Evolutionary conservation across 64 coral and sea anemone genomes (phyloP).

Genomic region (Montipora efflorescens): DNA sequence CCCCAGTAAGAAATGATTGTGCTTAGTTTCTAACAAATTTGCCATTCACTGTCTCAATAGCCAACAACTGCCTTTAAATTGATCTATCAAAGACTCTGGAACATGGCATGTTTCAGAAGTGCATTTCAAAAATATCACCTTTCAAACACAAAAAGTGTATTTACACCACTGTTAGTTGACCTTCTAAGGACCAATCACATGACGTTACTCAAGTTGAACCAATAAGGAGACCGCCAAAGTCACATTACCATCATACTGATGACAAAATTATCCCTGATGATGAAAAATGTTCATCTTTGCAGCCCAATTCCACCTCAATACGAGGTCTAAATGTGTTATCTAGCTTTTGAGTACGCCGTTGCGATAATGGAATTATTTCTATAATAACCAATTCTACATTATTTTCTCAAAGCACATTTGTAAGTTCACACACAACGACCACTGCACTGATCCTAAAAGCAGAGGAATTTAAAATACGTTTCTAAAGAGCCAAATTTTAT

Average conservation of each 20-base stretch:
- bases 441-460: conserved; percentile 29
- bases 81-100: neutral
- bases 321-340: neutral
- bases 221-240: conserved; percentile 29
- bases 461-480: neutral
- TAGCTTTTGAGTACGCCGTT: neutral
- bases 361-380: neutral
- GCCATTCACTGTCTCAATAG: no score
- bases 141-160: neutral
- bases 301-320: neutral
- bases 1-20: no score
- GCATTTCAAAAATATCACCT: no score
- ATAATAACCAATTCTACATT: neutral
- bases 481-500: conserved; percentile 5
- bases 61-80: neutral
- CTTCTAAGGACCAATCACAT: conserved; percentile 11
- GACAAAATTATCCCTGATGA: conserved; percentile 7
- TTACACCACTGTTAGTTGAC: neutral
- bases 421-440: neutral
- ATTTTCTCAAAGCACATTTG: neutral
- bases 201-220: neutral
- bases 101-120: no score
- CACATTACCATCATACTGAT: conserved; percentile 27
- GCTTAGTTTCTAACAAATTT: no score
- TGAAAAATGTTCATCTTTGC: conserved; percentile 6